Evolutionary conservation across 2,888 invertebrate genomes (phyloP), one percentile per base, ranked within the genome.

Genomic region (Entomobrya multifasciata): DNA sequence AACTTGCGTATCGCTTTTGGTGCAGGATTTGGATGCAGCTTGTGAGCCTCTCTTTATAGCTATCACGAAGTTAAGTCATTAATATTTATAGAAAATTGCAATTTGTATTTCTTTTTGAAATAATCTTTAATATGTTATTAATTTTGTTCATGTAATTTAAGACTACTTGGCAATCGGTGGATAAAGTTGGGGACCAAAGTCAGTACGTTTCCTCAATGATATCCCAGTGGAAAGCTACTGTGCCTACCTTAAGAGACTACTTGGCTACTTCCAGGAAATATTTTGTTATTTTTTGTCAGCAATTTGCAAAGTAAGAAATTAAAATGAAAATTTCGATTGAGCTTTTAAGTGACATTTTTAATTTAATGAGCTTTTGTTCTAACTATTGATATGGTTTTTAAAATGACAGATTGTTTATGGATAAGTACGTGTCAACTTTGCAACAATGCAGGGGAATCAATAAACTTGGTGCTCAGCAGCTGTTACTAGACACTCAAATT

Each of bases 271-370:
- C 98, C 0, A 94, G 98, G 74, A 99, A 99, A 93, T 99, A 99
- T 92, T 99, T 99, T 93, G 99, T 98, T 0, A 98, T 99, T 92
- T 97, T 99, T 92, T 99, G 99, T 92, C 96, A 98, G 25, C 96
- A 98, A 92, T 99, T 99, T 93, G 98, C 97, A 0, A 98, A 94
- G 94, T 95, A 93, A 92, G 92, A 74, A 25, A 36, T 44, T 67
- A 27, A 27, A 27, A 60, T 22, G 6, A 17, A 76, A 76, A 52
- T 8, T 60, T 6, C 17, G n/a, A 30, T 57, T 36, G 2, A 30
- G 36, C 13, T 77, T 17, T 8, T 22, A 36, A 55, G 1, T 15
- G 44, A 79, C 88, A 84, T 90, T 82, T 92, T 92, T 72, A n/a
- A n/a, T n/a, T n/a, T n/a, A n/a, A n/a, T n/a, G n/a, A n/a, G n/a